Conservation (phyloP, 2,113 vertebrate species). For the Irena cyanogastra region DNA sequence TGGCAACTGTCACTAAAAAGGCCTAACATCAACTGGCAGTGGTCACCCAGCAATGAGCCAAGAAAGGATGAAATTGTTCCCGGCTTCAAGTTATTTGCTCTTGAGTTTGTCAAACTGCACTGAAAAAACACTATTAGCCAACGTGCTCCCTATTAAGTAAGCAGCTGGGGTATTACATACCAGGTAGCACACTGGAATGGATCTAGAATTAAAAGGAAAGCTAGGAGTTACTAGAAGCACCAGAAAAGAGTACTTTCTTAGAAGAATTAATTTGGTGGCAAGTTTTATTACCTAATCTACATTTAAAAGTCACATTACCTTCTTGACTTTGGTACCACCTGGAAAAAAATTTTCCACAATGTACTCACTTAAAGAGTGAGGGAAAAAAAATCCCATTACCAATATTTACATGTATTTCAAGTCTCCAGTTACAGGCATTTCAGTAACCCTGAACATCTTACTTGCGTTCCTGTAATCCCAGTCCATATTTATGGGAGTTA, state of each 20-base stretch:
- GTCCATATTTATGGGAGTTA: background rate
- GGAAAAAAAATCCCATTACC: accelerated
- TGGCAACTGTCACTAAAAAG: background rate
- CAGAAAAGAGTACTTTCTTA: background rate
- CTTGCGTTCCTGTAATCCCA: background rate
- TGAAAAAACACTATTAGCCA: background rate
- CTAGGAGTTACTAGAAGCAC: background rate
- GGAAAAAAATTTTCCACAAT: background rate
- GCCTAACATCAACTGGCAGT: background rate
- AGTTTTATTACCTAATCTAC: background rate
- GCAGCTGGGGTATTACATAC: background rate
- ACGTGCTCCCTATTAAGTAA: accelerated
- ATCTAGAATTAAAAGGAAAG: background rate
- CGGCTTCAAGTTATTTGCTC: background rate
- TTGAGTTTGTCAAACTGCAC: background rate
- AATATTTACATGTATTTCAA: background rate
- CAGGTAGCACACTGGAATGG: background rate
- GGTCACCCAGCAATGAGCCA: background rate
- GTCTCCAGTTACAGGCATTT: background rate
- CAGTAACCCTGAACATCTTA: background rate
- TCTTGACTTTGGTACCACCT: background rate
- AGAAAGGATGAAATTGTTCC: background rate
- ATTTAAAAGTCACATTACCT: background rate
- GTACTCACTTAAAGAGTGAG: background rate
- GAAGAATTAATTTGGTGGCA: background rate